phyloP scores from a whole-genome alignment of 2,113 vertebrate species.

The Felis chaus region DNA sequence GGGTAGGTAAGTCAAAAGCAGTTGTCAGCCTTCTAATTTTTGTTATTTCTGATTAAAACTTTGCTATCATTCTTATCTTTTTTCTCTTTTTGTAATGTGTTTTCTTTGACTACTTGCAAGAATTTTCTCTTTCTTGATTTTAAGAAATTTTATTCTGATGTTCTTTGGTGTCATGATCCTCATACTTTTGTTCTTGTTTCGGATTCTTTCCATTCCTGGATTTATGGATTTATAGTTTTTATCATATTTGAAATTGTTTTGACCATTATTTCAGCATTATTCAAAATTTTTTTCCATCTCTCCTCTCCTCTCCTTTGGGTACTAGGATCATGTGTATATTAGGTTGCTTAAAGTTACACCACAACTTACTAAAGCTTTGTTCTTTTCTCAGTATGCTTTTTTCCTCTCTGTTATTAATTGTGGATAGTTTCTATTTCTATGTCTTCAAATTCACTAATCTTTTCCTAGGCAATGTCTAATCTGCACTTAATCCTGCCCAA shows the following conservation, averaged over 20 bases:
- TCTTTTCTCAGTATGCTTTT: neutral
- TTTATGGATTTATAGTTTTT: neutral
- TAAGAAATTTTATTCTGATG: neutral
- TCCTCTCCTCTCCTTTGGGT: neutral
- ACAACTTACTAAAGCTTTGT: neutral
- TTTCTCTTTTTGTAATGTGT: neutral
- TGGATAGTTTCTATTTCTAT: neutral
- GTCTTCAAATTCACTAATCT: neutral
- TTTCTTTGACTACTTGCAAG: neutral
- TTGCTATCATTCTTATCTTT: neutral
- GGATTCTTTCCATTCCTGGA: neutral
- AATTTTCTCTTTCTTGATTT: neutral
- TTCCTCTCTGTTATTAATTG: neutral
- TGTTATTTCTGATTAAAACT: neutral
- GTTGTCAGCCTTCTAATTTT: neutral
- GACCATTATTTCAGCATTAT: neutral
- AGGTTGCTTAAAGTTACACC: neutral
- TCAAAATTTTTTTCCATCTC: neutral
- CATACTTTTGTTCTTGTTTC: neutral
- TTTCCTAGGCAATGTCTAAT: neutral
- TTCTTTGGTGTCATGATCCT: neutral
- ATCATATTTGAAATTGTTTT: neutral
- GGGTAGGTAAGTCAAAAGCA: neutral
- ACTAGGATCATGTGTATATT: neutral
- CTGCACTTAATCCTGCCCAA: neutral